Base-by-base conservation (phyloP, 2,113 vertebrate species). In the Tringa solitaria region DNA sequence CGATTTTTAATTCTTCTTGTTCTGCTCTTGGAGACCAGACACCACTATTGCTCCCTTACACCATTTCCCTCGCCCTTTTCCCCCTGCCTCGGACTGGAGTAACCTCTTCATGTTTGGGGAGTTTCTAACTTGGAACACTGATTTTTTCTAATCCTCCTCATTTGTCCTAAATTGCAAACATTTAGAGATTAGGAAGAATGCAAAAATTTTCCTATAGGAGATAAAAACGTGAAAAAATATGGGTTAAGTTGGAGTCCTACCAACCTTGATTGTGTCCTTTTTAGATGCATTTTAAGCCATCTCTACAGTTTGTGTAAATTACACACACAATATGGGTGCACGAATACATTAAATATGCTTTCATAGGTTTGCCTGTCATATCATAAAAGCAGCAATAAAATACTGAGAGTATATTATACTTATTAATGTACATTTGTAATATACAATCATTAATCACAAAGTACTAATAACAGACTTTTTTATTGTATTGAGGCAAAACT, bases 361-460 rank as follows among this genome's bases (percentile, higher is more conserved):
- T 94, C 87, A 90, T 97, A 77, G 95, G 64, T 94, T 95, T 94
- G 88, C 80, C 69, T 86, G 87, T 91, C 80, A 84, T 89, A 80
- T 73, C 93, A 85, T 95, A 91, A 96, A 95, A 97, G 85, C 91
- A 87, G 91, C 39, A 28, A 84, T 95, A 95, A 86, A 95, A 94
- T 86, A 91, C 90, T 81, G 87, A 87, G 96, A 96, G 94, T 97
- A 80, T 96, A 96, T 97, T 97, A 74, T 90, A 97, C 96, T 98
- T 97, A 96, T 96, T 97, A 96, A 96, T 90, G 87, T 85, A 96
- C 72, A 26, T 97, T 97, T 95, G 67, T 95, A 87, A 90, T 96
- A 97, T 80, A 32, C 88, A 84, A 89, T 96, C 97, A 97, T 98
- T 97, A 98, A 98, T 98, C 98, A 98, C 84, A 41, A 93, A 96